Percentiles rank a stretch among this genome's conserved stretches.
Conservation (phyloP, 53 echinoderm and acorn worm genomes). For the Crossaster papposus region DNA sequence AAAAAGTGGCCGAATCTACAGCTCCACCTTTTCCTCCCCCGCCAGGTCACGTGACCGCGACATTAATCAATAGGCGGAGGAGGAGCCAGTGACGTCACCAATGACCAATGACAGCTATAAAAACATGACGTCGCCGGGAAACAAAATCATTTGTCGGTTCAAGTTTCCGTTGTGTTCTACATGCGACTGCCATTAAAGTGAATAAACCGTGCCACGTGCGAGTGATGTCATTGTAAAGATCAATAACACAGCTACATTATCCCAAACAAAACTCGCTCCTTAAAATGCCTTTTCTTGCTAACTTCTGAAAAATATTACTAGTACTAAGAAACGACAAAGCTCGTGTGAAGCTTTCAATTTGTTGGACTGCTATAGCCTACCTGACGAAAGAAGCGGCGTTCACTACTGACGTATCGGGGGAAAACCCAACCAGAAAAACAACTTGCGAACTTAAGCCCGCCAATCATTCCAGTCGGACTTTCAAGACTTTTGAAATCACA, state of each 20-base stretch:
- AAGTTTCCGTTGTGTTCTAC: background rate
- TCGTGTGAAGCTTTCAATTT: background rate
- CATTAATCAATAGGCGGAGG: slow-evolving; percentile 32
- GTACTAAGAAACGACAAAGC: background rate
- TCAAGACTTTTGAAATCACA: background rate
- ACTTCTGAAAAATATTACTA: background rate
- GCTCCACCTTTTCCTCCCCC: slow-evolving; percentile 1
- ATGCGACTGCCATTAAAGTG: background rate
- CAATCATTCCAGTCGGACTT: background rate
- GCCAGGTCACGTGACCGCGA: slow-evolving; percentile 49
- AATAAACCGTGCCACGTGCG: background rate
- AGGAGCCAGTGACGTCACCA: slow-evolving; percentile 47
- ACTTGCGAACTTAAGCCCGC: background rate
- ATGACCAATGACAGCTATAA: slow-evolving; percentile 35
- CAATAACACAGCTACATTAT: background rate
- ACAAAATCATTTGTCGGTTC: background rate
- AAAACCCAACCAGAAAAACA: background rate
- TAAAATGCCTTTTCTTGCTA: background rate
- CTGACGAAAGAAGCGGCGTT: background rate
- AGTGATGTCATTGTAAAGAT: background rate
- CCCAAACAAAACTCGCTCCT: background rate
- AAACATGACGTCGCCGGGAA: slow-evolving; percentile 4
- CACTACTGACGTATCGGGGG: background rate
- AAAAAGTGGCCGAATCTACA: slow-evolving; percentile 26
- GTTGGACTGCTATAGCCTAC: background rate